Evolutionary conservation across 2,888 invertebrate genomes (phyloP), one percentile per base, ranked within the genome.

Genomic region (Sarcophaga rosellei): DNA sequence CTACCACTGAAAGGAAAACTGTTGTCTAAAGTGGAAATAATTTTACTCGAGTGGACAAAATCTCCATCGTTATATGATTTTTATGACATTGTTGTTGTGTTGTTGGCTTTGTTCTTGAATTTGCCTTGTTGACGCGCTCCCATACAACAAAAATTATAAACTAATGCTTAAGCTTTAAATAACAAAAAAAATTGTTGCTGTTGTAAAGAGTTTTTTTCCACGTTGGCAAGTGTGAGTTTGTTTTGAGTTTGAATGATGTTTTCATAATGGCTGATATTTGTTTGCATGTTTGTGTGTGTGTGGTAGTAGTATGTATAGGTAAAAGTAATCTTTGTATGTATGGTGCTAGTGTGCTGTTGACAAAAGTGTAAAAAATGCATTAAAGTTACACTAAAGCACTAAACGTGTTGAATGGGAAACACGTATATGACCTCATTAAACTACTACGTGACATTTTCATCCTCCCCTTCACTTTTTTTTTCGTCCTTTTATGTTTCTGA

Each of bases 361-460:
- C 47, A 23, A 70, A 69, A 80, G 75, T 63, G 65, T 66, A 79
- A 75, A 84, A 63, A 75, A 84, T 84, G 79, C 79, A 84, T 75
- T 84, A 84, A 79, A 84, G 84, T 79, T 84, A 70, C 70, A 80
- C 70, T 66, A 75, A 80, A 84, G 70, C 65, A 83, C 83, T 86
- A 83, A 83, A 86, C 74, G 86, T 83, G 86, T 84, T 84, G 77
- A 86, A 84, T 86, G 83, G 83, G 69, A 75, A 84, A 87, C 88
- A 88, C 87, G 88, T 85, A 87, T 82, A 87, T 87, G 88, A 88
- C 88, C 88, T 87, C 88, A 87, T 88, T 88, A 84, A 84, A 82
- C 78, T 72, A 83, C 87, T 85, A 88, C 87, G 87, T 88, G 86
- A 86, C 87, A 87, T 84, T 87, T 88, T 83, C 81, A 72, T 59